These are phyloP conservation scores for Drosophila bocqueti DNA, from an alignment of 1,140 invertebrate species.

Conservation along the genomic window DNA sequence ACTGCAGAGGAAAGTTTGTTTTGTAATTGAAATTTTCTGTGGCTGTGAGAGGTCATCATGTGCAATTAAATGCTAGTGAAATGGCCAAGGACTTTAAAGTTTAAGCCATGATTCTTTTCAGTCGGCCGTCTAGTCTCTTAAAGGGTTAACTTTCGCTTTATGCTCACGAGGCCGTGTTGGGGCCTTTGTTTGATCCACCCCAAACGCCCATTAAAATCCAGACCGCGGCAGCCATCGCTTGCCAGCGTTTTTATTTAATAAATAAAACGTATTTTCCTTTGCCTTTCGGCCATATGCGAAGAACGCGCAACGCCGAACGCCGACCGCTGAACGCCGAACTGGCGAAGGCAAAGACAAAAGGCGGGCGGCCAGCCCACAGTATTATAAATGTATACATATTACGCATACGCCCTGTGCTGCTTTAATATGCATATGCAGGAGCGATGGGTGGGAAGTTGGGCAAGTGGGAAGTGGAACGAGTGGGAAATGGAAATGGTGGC, in stretches of 20 bases:
- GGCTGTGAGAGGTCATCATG: not conserved
- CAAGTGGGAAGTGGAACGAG: not conserved
- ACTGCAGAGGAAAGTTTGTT: conserved; percentile 35
- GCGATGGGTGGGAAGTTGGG: conserved; percentile 6
- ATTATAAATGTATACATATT: conserved; percentile 57
- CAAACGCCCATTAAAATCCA: conserved; percentile 35
- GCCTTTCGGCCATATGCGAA: conserved; percentile 58
- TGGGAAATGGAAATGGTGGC: conserved; percentile 1
- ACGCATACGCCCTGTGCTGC: conserved; percentile 68
- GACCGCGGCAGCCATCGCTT: conserved; percentile 13
- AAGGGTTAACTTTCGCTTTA: conserved; percentile 40
- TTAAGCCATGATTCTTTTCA: not conserved
- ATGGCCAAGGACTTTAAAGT: conserved; percentile 32
- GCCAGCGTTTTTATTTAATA: conserved; percentile 69
- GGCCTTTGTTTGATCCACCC: conserved; percentile 28
- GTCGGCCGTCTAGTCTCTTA: not conserved
- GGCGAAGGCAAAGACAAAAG: conserved; percentile 61
- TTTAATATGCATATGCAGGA: conserved; percentile 78
- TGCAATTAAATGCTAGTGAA: conserved; percentile 31
- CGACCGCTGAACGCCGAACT: not conserved
- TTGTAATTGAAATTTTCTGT: conserved; percentile 42
- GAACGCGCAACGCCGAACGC: conserved; percentile 12
- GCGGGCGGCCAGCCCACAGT: conserved; percentile 33
- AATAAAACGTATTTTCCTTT: conserved; percentile 73
- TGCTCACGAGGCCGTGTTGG: not conserved